Conservation (phyloP, 2,113 vertebrate species). For the Tychaedon coryphoeus region DNA sequence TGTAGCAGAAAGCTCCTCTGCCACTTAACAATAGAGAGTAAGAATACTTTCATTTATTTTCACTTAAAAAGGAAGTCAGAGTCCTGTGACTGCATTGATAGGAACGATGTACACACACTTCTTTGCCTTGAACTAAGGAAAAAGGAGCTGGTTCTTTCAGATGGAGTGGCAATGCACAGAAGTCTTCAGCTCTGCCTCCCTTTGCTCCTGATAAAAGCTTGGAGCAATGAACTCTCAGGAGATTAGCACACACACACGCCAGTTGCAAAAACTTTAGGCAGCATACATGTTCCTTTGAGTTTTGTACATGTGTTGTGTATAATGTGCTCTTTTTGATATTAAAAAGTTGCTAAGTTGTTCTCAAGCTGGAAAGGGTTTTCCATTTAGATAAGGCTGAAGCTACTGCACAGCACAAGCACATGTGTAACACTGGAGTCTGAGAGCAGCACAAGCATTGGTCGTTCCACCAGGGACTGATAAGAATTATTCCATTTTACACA, state of each 20-base stretch:
- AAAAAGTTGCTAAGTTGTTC: conserved; percentile 36
- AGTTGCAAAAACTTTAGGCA: conserved; percentile 55
- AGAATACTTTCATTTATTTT: conserved; percentile 31
- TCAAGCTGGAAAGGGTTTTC: conserved; percentile 58
- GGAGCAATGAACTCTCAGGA: conserved; percentile 45
- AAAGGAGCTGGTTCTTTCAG: conserved; percentile 59
- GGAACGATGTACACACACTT: conserved; percentile 16
- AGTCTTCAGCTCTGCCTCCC: conserved; percentile 18
- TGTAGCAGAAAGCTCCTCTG: background rate
- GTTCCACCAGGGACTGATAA: background rate
- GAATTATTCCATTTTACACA: background rate
- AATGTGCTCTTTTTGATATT: conserved; percentile 46
- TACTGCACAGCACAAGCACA: background rate
- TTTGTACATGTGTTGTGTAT: conserved; percentile 40
- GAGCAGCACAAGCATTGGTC: background rate
- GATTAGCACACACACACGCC: conserved; percentile 13
- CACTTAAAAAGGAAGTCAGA: conserved; percentile 39
- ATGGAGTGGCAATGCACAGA: conserved; percentile 40
- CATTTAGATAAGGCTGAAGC: conserved; percentile 60
- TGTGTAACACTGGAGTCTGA: background rate
- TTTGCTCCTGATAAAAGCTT: conserved; percentile 51
- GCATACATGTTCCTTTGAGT: conserved; percentile 61
- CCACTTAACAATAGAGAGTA: background rate
- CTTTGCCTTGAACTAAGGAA: conserved; percentile 57
- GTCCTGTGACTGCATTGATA: conserved; percentile 57